phyloP scores from a whole-genome alignment of 1,140 invertebrate species.

The Leptopilina clavipes region DNA sequence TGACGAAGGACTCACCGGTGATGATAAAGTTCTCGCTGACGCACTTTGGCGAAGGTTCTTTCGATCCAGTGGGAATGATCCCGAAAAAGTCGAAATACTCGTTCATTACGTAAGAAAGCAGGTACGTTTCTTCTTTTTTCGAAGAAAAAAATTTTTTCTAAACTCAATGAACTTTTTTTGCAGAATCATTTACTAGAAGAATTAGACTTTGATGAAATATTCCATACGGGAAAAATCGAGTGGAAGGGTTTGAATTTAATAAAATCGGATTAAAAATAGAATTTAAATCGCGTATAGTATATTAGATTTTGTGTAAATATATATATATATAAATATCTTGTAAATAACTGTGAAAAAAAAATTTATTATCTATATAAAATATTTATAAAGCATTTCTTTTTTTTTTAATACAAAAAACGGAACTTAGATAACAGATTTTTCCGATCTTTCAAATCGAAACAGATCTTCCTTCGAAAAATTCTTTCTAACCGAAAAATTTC shows the following conservation, averaged over 20 bases:
- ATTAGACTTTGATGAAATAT: slow-evolving; percentile 63
- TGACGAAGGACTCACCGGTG: slow-evolving; percentile 86
- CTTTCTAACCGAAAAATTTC: slow-evolving; percentile 37
- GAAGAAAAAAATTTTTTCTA: background rate
- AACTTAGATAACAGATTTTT: too few species aligned
- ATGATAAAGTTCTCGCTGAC: slow-evolving; percentile 84
- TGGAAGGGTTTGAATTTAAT: slow-evolving; percentile 62
- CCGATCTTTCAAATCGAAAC: background rate
- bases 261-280: slow-evolving; percentile 38
- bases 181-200: slow-evolving; percentile 70
- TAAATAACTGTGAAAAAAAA: slow-evolving; percentile 6
- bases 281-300: too few species aligned
- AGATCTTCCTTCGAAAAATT: slow-evolving; percentile 22
- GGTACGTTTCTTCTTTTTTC: slow-evolving; percentile 65
- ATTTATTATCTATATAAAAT: background rate
- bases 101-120: slow-evolving; percentile 84
- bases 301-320: slow-evolving; percentile 4
- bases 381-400: too few species aligned
- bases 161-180: slow-evolving; percentile 53
- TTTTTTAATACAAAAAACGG: background rate
- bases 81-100: slow-evolving; percentile 79
- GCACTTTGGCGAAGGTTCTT: slow-evolving; percentile 91
- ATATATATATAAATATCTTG: background rate
- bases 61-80: slow-evolving; percentile 77
- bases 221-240: slow-evolving; percentile 64